phyloP scores from a whole-genome alignment of 2,797 vertebrate species.

The Sebastes taczanowskii region DNA sequence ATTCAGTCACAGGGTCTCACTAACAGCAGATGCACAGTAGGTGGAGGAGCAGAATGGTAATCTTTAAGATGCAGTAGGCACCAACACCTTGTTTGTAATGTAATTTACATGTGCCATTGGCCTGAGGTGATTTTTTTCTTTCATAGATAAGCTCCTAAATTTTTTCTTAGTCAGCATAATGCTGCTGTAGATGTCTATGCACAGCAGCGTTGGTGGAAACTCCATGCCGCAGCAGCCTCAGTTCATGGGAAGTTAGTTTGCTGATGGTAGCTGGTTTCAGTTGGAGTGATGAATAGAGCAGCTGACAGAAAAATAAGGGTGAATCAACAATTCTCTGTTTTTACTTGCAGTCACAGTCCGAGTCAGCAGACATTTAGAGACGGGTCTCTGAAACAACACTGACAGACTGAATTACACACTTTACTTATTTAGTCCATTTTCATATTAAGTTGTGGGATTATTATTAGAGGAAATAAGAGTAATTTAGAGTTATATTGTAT shows the following conservation, averaged over 20 bases:
- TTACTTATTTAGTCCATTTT: neutral
- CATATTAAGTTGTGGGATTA: neutral
- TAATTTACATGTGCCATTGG: neutral
- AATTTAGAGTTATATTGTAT: neutral
- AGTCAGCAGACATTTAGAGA: neutral
- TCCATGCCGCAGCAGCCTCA: neutral
- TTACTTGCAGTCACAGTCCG: neutral
- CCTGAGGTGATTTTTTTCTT: neutral
- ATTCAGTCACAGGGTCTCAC: neutral
- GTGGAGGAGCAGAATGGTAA: neutral
- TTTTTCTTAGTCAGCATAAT: neutral
- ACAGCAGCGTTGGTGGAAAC: slow-evolving; percentile 8
- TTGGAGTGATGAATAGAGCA: neutral
- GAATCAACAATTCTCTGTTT: slow-evolving; percentile 20
- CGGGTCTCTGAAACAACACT: neutral
- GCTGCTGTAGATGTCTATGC: neutral
- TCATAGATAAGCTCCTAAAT: neutral
- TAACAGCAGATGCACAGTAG: neutral
- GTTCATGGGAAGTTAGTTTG: slow-evolving; percentile 65
- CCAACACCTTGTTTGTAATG: neutral
- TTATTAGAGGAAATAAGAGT: neutral
- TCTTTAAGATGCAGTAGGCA: neutral
- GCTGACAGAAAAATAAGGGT: slow-evolving; percentile 39
- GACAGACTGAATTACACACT: neutral
- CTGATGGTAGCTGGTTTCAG: slow-evolving; percentile 59